Conservation (phyloP, 2,113 vertebrate genomes). For the Neopipo cinnamomea region DNA sequence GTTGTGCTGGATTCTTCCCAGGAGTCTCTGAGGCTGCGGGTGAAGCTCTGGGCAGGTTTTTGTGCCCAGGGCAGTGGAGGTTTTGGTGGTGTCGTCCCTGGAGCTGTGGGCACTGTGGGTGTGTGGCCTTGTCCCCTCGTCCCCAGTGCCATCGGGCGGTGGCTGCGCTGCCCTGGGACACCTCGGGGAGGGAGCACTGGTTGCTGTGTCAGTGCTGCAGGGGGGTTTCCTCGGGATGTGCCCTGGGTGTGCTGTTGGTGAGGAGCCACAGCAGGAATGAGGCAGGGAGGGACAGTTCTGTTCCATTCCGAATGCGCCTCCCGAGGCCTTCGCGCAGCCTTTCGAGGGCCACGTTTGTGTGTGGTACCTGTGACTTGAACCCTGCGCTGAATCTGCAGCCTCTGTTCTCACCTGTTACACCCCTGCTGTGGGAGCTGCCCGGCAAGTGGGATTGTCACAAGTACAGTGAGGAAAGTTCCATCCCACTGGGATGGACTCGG, state of each 20-base stretch:
- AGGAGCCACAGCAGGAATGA: background rate
- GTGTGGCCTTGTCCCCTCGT: background rate
- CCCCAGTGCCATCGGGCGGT: background rate
- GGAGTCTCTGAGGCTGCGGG: background rate
- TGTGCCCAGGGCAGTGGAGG: background rate
- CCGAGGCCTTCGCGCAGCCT: background rate
- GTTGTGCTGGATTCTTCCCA: background rate
- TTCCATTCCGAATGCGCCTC: background rate
- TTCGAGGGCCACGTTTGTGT: background rate
- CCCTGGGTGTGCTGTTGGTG: background rate
- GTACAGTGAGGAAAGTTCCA: background rate
- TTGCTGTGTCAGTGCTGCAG: background rate
- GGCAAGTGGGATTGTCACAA: background rate
- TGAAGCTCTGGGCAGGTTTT: background rate
- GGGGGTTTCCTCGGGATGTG: background rate
- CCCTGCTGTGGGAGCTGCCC: background rate
- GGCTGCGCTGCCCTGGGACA: background rate
- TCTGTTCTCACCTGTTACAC: background rate
- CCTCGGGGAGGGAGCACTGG: background rate
- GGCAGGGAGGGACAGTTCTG: background rate
- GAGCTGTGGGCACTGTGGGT: background rate
- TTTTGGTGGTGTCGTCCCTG: rapidly evolving
- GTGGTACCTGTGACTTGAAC: background rate
- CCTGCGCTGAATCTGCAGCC: background rate
- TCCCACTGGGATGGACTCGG: rapidly evolving